Base-by-base conservation (phyloP, 2,113 vertebrate genomes). In the Plecturocebus donacophilus region DNA sequence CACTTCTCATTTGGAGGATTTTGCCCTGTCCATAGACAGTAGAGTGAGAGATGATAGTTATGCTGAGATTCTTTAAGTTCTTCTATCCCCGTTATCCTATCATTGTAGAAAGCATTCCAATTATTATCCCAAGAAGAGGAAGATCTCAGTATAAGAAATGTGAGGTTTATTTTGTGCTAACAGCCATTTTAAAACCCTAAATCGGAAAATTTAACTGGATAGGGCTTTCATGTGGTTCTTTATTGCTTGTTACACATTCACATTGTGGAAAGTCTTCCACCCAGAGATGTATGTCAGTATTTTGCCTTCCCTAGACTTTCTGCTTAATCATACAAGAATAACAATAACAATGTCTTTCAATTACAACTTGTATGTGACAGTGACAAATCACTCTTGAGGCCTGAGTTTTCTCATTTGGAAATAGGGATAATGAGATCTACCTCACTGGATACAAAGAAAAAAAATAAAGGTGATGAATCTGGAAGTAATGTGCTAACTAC, bases 81-180 rank as follows among this genome's bases (percentile, higher is more conserved):
- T 95, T 80, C 47, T 82, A 49, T 16, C 54, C 19, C 17, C 83
- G 38, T 27, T 83, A 25, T 49, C 19, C 79, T 81, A 56, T 54
- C 87, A 88, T 25, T 47, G 49, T 45, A 79, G 40, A 91, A 86
- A 81, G 21, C 21, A 89, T 7, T 27, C 38, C n/a, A 84, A 66
- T 94, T 66, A 92, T 84, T 89, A 89, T 75, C 47, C 25, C 14
- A 89, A 52, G 35, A 75, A 80, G 14, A 90, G 75, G 87, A 93
- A 73, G 38, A 71, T 75, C 45, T 82, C 61, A 61, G 70, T 25
- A 27, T 23, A n/a, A 94, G 68, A 96, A 87, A 35, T 30, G 12
- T 32, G 47, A 64, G 45, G 40, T 49, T 52, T 49, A 70, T 52
- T 95, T 93, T 77, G 8, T 8, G 25, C 45, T 47, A 21, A 52